These are phyloP conservation scores for Acanthoscelides obtectus DNA, from an alignment of 2,888 invertebrate genomes.

Conservation along the genomic window DNA sequence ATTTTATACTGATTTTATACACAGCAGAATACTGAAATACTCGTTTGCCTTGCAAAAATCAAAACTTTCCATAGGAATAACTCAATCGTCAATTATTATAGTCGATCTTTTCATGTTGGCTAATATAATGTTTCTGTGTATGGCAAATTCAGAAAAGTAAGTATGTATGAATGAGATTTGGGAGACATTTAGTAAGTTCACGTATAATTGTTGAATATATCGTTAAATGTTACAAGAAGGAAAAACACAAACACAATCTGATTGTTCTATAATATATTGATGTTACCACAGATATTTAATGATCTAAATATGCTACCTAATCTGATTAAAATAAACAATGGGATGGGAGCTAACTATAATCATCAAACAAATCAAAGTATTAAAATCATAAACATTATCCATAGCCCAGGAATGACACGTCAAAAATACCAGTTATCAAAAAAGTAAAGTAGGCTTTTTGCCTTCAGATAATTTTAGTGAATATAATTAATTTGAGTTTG, in stretches of 20 bases:
- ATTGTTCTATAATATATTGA: constrained; percentile 7
- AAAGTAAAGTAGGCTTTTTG: too few relatives aligned
- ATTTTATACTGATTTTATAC: background rate
- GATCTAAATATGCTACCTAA: constrained; percentile 35
- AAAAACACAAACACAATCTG: constrained; percentile 14
- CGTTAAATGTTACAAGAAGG: constrained; percentile 31
- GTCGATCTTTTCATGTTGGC: background rate
- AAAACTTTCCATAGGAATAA: background rate
- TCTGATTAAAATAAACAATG: background rate
- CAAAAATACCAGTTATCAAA: too few relatives aligned
- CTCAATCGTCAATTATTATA: background rate
- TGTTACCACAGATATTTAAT: constrained; percentile 38
- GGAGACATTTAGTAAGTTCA: constrained; percentile 8
- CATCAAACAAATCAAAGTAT: background rate
- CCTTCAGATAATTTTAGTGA: too few relatives aligned
- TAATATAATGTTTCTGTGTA: background rate
- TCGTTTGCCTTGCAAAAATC: background rate
- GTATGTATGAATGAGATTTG: background rate
- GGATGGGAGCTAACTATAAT: background rate
- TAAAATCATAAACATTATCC: background rate
- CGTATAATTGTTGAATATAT: constrained; percentile 33
- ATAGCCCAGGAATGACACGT: background rate
- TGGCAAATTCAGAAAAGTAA: background rate
- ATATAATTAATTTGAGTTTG: too few relatives aligned
- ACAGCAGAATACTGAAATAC: background rate